Evolutionary conservation across 2,113 vertebrate genomes (phyloP), one percentile per base, ranked within the genome.

Genomic region (Petromus typicus): DNA sequence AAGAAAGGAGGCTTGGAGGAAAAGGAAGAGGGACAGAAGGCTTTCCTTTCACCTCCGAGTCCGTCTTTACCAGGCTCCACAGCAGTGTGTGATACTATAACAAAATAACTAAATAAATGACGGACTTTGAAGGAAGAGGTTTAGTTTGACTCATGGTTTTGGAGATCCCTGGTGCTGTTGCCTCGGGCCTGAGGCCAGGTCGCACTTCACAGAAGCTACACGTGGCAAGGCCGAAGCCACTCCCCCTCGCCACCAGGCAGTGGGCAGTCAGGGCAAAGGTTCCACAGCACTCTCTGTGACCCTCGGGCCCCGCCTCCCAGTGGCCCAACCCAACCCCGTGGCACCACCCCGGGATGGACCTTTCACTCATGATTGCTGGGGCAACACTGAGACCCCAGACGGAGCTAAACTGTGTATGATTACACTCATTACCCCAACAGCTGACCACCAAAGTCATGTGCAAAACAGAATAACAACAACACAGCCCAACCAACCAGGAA

Each of bases 391-490:
- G 16, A 71, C 63, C 43, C 45, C 63, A 51, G 27, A 51, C 66
- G n/a, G n/a, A 40, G 45, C 17, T 45, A 48, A 57, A 1, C 20
- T 43, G 0, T 17, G 51, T 30, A 22, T 34, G 13, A 0, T 27
- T 25, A 14, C 1, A 14, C 25, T 57, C 71, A 66, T 6, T 34
- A 27, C 5, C 34, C 43, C 64, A 64, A 76, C n/a, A 18, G 54
- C 59, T 56, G 59, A 57, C 51, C 34, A 48, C 54, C 13, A 37
- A 78, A 54, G n/a, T 20, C n/a, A 25, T 5, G 22, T 9, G 4
- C 32, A 90, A 76, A 56, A 56, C 11, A 51, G 59, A 22, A 40
- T 48, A 56, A 25, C 43, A 43, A 34, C 23, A 48, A 10, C 30
- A 67, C 85, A 73, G 34, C 12, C 61, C 48, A 79, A 1, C 16